A percentile compares a stretch with the other conserved stretches of the same genome.
Evolutionary conservation across 2,797 vertebrate genomes (phyloP).

Genomic region (Leuciscus waleckii): DNA sequence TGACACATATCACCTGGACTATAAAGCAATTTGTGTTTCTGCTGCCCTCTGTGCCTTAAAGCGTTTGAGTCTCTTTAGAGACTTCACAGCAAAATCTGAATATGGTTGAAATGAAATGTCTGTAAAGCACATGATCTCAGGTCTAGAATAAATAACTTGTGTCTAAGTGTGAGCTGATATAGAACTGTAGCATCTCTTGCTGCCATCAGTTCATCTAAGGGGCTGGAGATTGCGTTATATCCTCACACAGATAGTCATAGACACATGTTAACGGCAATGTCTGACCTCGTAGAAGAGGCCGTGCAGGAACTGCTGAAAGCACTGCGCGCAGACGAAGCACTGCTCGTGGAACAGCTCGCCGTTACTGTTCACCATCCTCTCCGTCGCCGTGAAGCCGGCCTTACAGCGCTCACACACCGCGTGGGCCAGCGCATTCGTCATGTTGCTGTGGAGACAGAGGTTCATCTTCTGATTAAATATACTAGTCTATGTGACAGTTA

Average conservation of each 20-base stretch:
- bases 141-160: not conserved
- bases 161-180: not conserved
- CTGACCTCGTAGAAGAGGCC: constrained; percentile 98
- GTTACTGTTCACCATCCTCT: constrained; percentile 98
- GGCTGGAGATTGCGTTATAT: not conserved
- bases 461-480: not conserved
- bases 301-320: constrained; percentile 96
- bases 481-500: not conserved
- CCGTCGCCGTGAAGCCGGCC: constrained; percentile 88
- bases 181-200: not conserved
- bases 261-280: not conserved
- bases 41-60: too few relatives aligned
- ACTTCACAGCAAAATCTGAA: not conserved
- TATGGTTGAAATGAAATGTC: too few relatives aligned
- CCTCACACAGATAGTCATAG: not conserved
- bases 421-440: constrained; percentile 94
- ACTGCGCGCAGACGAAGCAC: constrained; percentile 98
- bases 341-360: constrained; percentile 96
- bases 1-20: too few relatives aligned
- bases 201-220: not conserved
- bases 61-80: too few relatives aligned
- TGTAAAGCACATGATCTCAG: not conserved
- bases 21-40: too few relatives aligned
- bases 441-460: constrained; percentile 83
- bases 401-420: constrained; percentile 95